These are phyloP conservation scores for Mesaphorura yosii DNA, from an alignment of 1,140 invertebrate genomes.

Conservation along the genomic window DNA sequence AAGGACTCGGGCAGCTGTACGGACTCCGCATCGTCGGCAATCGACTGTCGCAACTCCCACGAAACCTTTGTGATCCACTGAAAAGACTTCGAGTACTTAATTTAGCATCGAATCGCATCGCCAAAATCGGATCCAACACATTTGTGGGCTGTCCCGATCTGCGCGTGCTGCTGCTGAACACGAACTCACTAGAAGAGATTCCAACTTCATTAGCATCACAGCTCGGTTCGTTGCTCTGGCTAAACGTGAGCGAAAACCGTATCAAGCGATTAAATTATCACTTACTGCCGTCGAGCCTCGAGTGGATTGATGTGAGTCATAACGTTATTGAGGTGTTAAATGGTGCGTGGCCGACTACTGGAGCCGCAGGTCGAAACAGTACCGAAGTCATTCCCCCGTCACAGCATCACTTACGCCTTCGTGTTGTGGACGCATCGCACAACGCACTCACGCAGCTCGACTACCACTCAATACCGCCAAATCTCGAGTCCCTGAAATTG, in stretches of 20 bases:
- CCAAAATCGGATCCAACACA: slow-evolving; percentile 64
- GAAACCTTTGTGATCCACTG: slow-evolving; percentile 73
- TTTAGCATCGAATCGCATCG: slow-evolving; percentile 74
- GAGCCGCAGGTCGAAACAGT: not conserved
- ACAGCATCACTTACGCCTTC: slow-evolving; percentile 43
- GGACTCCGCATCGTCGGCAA: slow-evolving; percentile 71
- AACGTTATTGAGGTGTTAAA: slow-evolving; percentile 78
- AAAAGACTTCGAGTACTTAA: slow-evolving; percentile 70
- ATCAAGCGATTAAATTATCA: slow-evolving; percentile 73
- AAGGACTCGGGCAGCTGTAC: slow-evolving; percentile 49
- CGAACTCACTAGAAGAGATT: slow-evolving; percentile 71
- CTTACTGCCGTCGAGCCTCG: slow-evolving; percentile 70
- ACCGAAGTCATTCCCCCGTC: slow-evolving; percentile 50
- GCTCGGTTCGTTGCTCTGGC: slow-evolving; percentile 62
- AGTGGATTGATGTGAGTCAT: slow-evolving; percentile 80
- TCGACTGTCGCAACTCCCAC: slow-evolving; percentile 67
- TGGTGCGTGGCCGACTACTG: slow-evolving; percentile 1
- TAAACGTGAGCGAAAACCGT: slow-evolving; percentile 77
- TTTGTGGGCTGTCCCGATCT: slow-evolving; percentile 60
- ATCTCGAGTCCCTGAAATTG: slow-evolving; percentile 72
- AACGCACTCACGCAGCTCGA: slow-evolving; percentile 68
- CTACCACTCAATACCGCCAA: slow-evolving; percentile 74
- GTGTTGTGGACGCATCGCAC: slow-evolving; percentile 66
- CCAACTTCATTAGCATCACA: slow-evolving; percentile 62
- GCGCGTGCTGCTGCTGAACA: slow-evolving; percentile 72